Evolutionary conservation across 2,888 invertebrate genomes (phyloP), one percentile per base, ranked within the genome.

Genomic region (Gerris lacustris): DNA sequence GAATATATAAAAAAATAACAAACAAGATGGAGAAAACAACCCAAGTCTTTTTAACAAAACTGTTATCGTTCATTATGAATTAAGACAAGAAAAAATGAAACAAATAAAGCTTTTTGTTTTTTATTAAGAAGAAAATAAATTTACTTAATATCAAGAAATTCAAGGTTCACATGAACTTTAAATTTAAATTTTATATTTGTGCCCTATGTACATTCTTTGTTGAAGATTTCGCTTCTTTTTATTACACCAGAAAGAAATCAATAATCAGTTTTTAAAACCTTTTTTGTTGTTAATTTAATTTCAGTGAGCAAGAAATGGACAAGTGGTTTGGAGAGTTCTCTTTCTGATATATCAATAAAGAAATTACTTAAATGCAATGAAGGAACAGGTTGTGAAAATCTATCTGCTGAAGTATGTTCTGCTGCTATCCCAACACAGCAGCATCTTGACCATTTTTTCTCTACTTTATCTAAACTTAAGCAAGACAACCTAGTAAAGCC

Each of bases 251-350:
- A 31, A 4, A 31, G 1, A 55, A 55, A 55, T 55, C 15, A 55
- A 55, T 55, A 11, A 55, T 4, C 5, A 55, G 15, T 31, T 31
- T 31, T 31, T 31, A 2, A 31, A 31, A 31, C 66, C 9, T 11
- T 66, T 5, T 11, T 11, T 18, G n/a, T 66, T 66, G 2, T 17
- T 15, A 45, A 6, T 67, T 45, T 67, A 15, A n/a, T 63, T 73
- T 66, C 69, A 73, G 73, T 71, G 62, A 71, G 73, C 63, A 73
- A 73, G 66, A 63, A 43, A 6, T 73, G 73, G 73, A 71, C 71
- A n/a, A 55, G 71, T n/a, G 68, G 70, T 55, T 47, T 70, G 45
- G 45, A 64, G 6, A 66, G 15, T 11, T 11, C 55, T 55, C 55
- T 11, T 55, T 11, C 15, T 9, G 15, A 55, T 55, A 1, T 55